Base-by-base conservation (phyloP, 1,140 invertebrate genomes). In the Lutraria rhynchaena region DNA sequence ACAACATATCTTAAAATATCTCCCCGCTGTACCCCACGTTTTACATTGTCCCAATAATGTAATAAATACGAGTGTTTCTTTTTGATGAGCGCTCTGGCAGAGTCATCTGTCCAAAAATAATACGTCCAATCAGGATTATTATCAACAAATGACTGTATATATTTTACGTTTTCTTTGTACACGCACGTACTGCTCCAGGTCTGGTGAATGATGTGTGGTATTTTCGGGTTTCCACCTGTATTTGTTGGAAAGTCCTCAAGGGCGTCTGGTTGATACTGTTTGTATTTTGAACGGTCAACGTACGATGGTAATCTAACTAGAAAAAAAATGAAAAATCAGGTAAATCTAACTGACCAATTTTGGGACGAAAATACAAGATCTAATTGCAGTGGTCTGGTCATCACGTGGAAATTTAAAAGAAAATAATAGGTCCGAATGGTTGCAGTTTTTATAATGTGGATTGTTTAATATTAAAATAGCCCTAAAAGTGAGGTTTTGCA, bases 1-100 rank as follows among this genome's bases (percentile, higher is more conserved):
- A 90, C 81, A 53, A 89, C 81, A 81, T 90, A 90, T 49, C 88
- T 78, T 3, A 55, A 5, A 55, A 55, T 55, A 55, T 55, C 51
- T 19, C 51, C 51, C n/a, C 24, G 17, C 5, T 22, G 24, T 9
- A 55, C 24, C 7, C 51, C 51, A 55, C 17, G 17, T 3, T 19
- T 3, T 55, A 55, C 24, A n/a, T 55, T 55, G 24, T 55, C 51
- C 51, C 51, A 55, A 27, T 22, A 19, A 55, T 19, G 7, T 27
- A 55, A n/a, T 55, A 55, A 55, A 19, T 55, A 19, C 5, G 5
- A 5, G n/a, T 55, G 51, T 3, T n/a, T 7, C n/a, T 55, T 5
- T 55, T 55, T 55, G 7, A 55, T 19, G 7, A 55, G 19, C 4
- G 7, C 5, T 5, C 51, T 5, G 5, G 19, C 24, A n/a, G 51